These are phyloP conservation scores for Andrena haemorrhoa DNA, from an alignment of 2,888 invertebrate genomes.

Conservation along the genomic window DNA sequence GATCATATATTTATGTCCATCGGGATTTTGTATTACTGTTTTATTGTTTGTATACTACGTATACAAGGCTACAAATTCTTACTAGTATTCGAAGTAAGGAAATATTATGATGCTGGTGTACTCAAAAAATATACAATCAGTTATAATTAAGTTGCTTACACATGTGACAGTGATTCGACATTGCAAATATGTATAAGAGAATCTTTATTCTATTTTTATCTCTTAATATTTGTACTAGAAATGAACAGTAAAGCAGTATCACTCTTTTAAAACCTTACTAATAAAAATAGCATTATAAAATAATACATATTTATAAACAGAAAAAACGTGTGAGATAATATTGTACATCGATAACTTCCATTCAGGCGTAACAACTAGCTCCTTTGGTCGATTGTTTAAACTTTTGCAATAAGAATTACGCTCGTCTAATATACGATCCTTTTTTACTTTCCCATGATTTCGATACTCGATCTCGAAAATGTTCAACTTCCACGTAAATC, in stretches of 20 bases:
- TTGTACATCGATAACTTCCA: constrained; percentile 39
- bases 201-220: constrained; percentile 9
- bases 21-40: background rate
- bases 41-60: constrained; percentile 29
- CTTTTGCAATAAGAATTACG: constrained; percentile 34
- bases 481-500: constrained; percentile 24
- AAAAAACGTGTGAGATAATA: constrained; percentile 26
- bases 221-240: constrained; percentile 43
- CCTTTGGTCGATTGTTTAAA: constrained; percentile 65
- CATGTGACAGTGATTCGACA: background rate
- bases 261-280: constrained; percentile 38
- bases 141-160: constrained; percentile 1
- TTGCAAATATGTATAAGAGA: background rate
- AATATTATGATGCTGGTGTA: constrained; percentile 30
- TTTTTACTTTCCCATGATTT: constrained; percentile 18
- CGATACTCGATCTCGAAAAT: constrained; percentile 25
- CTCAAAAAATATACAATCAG: constrained; percentile 19
- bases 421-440: constrained; percentile 38
- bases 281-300: constrained; percentile 37
- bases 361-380: constrained; percentile 44
- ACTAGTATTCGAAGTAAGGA: constrained; percentile 14
- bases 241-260: constrained; percentile 35
- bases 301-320: constrained; percentile 27
- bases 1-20: constrained; percentile 25
- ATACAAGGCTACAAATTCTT: constrained; percentile 29